Percentiles rank a stretch among this genome's conserved stretches.
These are phyloP conservation scores for Falco peregrinus DNA, from an alignment of 2,797 vertebrate species.

Conservation along the genomic window DNA sequence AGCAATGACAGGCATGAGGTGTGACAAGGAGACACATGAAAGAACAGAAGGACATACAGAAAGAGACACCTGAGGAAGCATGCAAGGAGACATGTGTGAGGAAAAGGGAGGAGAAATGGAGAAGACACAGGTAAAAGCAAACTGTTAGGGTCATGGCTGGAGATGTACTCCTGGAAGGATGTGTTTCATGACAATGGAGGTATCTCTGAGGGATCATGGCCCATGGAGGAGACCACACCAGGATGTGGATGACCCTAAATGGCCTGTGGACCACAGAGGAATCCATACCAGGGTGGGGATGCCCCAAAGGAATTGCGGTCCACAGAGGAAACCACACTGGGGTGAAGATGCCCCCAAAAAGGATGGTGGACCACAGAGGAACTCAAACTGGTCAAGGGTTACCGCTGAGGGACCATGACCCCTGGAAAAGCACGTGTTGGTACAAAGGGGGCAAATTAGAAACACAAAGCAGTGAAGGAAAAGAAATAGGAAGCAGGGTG, in stretches of 20 bases:
- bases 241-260: not conserved
- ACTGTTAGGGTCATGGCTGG: not conserved
- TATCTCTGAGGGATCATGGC: not conserved
- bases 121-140: not conserved
- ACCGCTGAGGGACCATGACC: not conserved
- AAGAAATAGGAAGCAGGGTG: not conserved
- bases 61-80: not conserved
- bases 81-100: not conserved
- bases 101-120: not conserved
- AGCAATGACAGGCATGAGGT: not conserved
- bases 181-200: not conserved
- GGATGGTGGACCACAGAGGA: not conserved
- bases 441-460: not conserved
- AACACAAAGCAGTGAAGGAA: not conserved
- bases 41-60: not conserved
- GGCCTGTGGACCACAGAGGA: not conserved
- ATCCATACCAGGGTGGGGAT: accelerated
- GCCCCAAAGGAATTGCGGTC: not conserved
- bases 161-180: not conserved
- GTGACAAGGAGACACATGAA: not conserved
- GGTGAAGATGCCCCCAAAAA: accelerated
- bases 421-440: accelerated
- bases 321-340: not conserved
- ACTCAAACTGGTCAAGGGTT: not conserved
- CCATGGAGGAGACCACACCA: not conserved